Evolutionary conservation across 2,797 vertebrate genomes (phyloP), one percentile per base, ranked within the genome.

Genomic region (Microctenopoma steveboyesi): DNA sequence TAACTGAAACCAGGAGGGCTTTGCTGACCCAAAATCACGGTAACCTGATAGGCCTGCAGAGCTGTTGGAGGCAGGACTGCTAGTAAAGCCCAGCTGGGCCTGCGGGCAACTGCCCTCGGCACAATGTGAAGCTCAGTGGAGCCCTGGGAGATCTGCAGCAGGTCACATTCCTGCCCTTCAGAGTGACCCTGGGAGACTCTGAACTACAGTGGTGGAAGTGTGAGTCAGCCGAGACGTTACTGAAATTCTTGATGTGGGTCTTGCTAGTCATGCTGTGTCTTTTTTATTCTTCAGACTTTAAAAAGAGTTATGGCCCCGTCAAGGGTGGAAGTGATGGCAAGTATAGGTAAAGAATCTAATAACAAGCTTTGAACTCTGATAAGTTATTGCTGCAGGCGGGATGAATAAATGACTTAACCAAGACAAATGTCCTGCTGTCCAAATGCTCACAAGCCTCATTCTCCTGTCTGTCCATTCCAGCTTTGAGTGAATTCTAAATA

Each of bases 1-100:
- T 92, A 93, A 93, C 89, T 93, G 87, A 81, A 92, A 91, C 86
- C 91, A 93, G 92, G 84, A 85, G 89, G 79, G 39, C 73, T 78
- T 65, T 28, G 57, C 77, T 83, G 84, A 90, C 87, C 85, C 73
- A 83, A 64, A 65, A 69, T 84, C 65, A 27, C 55, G 60, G 92
- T 82, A 92, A 93, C 82, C 45, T 10, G 83, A 92, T 86, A 83
- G 75, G 83, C 77, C 83, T 67, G 78, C 71, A 57, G 79, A 75
- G 78, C 75, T 72, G 78, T 76, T 83, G 76, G 74, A 89, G 78
- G 81, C 66, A 51, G 69, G 59, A 30, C 52, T 53, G 70, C 69
- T 64, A 78, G 85, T 84, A 78, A 88, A 90, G 85, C 84, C 78
- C 69, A 64, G 85, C 80, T 74, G 78, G 76, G 69, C 69, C 71